Evolutionary conservation across 2,888 invertebrate genomes (phyloP).

Genomic region (Agonopterix arenella): DNA sequence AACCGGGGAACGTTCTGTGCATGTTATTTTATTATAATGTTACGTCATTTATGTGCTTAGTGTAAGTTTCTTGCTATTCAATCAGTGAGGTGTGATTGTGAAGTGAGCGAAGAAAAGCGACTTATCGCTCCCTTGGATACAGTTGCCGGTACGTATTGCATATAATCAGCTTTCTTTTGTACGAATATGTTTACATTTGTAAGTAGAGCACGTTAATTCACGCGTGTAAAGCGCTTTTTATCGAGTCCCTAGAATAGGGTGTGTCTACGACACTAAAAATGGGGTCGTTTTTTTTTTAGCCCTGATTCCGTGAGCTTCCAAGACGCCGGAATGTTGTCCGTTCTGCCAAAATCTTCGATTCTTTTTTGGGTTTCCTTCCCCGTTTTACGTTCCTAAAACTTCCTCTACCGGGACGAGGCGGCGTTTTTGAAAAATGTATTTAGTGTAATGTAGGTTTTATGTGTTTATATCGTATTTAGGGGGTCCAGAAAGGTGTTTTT

Average conservation of each 20-base stretch:
- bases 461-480: not conserved
- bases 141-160: conserved; percentile 56
- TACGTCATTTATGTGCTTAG: conserved; percentile 66
- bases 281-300: conserved; percentile 48
- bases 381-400: no score
- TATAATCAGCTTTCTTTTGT: conserved; percentile 35
- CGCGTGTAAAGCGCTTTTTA: conserved; percentile 24
- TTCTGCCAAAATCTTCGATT: no score
- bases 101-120: conserved; percentile 47
- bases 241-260: conserved; percentile 42
- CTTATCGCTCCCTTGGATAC: conserved; percentile 39
- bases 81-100: conserved; percentile 39
- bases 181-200: conserved; percentile 36
- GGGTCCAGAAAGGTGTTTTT: conserved; percentile 1
- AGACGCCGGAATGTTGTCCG: conserved; percentile 23
- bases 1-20: conserved; percentile 51
- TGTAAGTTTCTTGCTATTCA: conserved; percentile 54
- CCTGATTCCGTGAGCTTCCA: conserved; percentile 19
- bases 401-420: no score
- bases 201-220: conserved; percentile 24
- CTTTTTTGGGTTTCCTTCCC: no score
- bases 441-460: no score
- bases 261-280: conserved; percentile 45
- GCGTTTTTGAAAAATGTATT: no score
- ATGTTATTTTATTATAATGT: conserved; percentile 56